A percentile compares a stretch with the other conserved stretches of the same genome.
Evolutionary conservation across 2,113 vertebrate species (phyloP).

Genomic region (Saguinus imperator): DNA sequence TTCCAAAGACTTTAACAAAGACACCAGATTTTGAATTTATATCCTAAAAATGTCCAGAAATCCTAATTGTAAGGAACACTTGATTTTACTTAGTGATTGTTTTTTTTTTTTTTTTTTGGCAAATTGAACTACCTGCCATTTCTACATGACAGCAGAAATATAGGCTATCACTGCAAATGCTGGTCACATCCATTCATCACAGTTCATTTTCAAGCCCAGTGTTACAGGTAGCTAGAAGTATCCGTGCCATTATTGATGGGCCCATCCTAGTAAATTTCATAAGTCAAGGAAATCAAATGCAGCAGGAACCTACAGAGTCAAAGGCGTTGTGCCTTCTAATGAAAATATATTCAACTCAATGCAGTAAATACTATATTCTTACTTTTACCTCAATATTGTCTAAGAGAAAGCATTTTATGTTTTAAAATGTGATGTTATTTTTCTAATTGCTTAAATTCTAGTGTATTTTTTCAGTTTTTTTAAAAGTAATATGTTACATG

Average conservation of each 20-base stretch:
- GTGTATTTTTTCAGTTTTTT: neutral
- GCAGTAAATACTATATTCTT: neutral
- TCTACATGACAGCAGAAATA: conserved; percentile 48
- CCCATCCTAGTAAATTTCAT: conserved; percentile 33
- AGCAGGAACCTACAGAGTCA: neutral
- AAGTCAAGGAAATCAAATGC: conserved; percentile 48
- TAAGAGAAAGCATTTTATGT: neutral
- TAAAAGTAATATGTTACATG: neutral
- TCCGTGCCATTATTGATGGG: conserved; percentile 47
- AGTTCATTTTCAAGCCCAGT: neutral
- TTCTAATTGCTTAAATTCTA: neutral
- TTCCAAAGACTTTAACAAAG: conserved; percentile 73
- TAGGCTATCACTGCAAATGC: neutral
- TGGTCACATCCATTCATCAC: conserved; percentile 22
- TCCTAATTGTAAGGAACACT: conserved; percentile 35
- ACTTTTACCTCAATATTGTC: neutral
- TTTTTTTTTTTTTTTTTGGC: neutral
- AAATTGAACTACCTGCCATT: conserved; percentile 49
- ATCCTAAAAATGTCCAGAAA: conserved; percentile 47
- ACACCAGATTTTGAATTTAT: conserved; percentile 22
- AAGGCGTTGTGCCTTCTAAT: neutral
- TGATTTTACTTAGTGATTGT: neutral
- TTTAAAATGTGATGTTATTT: neutral
- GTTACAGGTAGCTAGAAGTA: neutral
- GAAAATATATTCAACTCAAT: conserved; percentile 15